These are phyloP conservation scores for Coleophora flavipennella DNA, from an alignment of 2,888 invertebrate species.

Conservation along the genomic window DNA sequence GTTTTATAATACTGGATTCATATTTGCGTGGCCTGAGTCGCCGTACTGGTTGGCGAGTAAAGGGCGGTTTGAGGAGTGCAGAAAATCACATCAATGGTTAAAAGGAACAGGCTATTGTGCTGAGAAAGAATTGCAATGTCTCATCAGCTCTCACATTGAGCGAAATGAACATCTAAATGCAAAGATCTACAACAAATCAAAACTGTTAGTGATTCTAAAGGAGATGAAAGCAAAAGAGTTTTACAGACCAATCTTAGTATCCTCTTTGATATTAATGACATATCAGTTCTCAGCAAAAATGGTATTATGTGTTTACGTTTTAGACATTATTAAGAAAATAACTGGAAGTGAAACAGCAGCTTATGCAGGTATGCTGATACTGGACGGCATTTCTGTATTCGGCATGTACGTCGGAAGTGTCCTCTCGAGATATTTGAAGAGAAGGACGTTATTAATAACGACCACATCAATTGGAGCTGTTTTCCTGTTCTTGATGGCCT, in stretches of 20 bases:
- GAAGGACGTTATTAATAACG: slow-evolving; percentile 11
- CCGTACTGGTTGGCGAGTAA: slow-evolving; percentile 17
- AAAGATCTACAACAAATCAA: not conserved
- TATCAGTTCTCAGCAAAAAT: slow-evolving; percentile 16
- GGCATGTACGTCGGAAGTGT: slow-evolving; percentile 12
- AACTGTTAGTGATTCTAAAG: not conserved
- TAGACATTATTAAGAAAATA: slow-evolving; percentile 18
- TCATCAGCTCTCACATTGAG: not conserved
- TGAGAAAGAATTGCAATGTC: not conserved
- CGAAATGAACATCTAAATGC: not conserved
- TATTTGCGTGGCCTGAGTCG: slow-evolving; percentile 14
- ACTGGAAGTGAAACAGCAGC: slow-evolving; percentile 13
- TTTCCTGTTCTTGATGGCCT: slow-evolving; percentile 18
- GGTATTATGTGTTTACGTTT: slow-evolving; percentile 12
- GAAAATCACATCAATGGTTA: slow-evolving; percentile 14
- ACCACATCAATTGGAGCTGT: slow-evolving; percentile 8
- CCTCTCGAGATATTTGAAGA: slow-evolving; percentile 10
- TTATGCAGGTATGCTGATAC: slow-evolving; percentile 17
- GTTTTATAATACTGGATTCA: slow-evolving; percentile 8
- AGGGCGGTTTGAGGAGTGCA: slow-evolving; percentile 15
- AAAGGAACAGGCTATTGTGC: slow-evolving; percentile 7
- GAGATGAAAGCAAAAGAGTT: not conserved
- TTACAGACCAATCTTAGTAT: slow-evolving; percentile 1
- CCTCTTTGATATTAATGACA: slow-evolving; percentile 3
- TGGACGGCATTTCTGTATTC: slow-evolving; percentile 16